Percentiles rank a stretch among this genome's conserved stretches.
Evolutionary conservation across 2,888 invertebrate species (phyloP).

Genomic region (Cosmia pyralina): DNA sequence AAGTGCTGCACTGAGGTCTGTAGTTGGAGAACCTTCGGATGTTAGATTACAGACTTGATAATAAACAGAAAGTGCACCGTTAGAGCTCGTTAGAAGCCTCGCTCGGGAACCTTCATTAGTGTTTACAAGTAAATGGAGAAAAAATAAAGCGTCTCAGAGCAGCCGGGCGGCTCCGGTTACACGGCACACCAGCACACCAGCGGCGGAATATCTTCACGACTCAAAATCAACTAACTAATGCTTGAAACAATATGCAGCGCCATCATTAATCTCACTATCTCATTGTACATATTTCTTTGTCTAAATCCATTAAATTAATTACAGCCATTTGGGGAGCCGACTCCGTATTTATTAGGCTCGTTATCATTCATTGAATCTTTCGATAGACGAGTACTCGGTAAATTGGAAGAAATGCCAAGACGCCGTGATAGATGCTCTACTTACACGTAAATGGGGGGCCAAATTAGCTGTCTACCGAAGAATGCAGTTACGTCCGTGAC

Average conservation of each 20-base stretch:
- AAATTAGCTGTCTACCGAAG: constrained; percentile 88
- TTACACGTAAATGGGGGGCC: constrained; percentile 87
- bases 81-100: constrained; percentile 82
- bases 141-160: constrained; percentile 74
- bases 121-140: constrained; percentile 79
- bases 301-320: constrained; percentile 90
- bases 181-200: constrained; percentile 45
- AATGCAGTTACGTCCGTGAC: constrained; percentile 87
- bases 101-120: constrained; percentile 83
- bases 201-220: constrained; percentile 35
- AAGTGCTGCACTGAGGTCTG: constrained; percentile 39
- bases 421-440: constrained; percentile 85
- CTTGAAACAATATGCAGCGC: constrained; percentile 81
- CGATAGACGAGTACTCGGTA: constrained; percentile 83
- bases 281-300: constrained; percentile 89
- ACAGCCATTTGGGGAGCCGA: constrained; percentile 87
- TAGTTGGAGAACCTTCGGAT: constrained; percentile 56
- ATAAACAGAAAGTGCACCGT: constrained; percentile 80
- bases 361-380: constrained; percentile 90
- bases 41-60: constrained; percentile 82
- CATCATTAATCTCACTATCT: constrained; percentile 88
- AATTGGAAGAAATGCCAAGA: constrained; percentile 84
- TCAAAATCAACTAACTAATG: constrained; percentile 71
- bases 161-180: constrained; percentile 62
- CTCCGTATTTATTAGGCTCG: constrained; percentile 89